phyloP scores from a whole-genome alignment of 2,797 vertebrate species.

The Acrocephalus scirpaceus region DNA sequence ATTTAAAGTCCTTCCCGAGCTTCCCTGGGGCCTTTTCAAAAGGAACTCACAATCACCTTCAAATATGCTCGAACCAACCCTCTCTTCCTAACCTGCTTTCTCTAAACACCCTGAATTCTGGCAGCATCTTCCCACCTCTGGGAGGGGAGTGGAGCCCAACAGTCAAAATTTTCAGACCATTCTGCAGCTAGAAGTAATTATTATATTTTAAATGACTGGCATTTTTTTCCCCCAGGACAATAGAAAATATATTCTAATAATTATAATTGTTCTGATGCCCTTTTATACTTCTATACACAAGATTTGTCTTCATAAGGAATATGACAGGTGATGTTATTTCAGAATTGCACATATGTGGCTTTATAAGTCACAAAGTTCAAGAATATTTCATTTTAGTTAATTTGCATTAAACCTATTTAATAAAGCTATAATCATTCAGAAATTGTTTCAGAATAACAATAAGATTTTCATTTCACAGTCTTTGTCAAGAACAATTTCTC shows the following conservation, averaged over 20 bases:
- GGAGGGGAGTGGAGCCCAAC: neutral
- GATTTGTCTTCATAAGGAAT: neutral
- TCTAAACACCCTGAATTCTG: neutral
- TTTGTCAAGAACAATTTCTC: neutral
- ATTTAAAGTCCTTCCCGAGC: neutral
- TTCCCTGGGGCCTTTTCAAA: slow-evolving; percentile 39
- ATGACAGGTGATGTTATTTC: neutral
- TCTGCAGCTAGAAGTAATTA: neutral
- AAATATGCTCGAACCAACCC: neutral
- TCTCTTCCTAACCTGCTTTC: neutral
- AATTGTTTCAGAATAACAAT: neutral
- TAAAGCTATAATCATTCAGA: neutral
- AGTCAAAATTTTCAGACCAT: neutral
- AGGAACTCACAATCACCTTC: neutral
- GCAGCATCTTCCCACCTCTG: neutral
- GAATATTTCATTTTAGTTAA: neutral
- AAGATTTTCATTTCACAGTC: neutral
- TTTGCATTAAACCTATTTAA: neutral
- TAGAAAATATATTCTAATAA: neutral
- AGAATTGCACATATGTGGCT: neutral
- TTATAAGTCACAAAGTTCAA: neutral
- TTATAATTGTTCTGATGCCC: neutral
- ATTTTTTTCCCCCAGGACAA: rapidly evolving
- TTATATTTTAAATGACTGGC: neutral
- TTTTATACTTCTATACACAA: neutral